Evolutionary conservation across 1,140 invertebrate species (phyloP).

Genomic region (Tyrophagus putrescentiae): DNA sequence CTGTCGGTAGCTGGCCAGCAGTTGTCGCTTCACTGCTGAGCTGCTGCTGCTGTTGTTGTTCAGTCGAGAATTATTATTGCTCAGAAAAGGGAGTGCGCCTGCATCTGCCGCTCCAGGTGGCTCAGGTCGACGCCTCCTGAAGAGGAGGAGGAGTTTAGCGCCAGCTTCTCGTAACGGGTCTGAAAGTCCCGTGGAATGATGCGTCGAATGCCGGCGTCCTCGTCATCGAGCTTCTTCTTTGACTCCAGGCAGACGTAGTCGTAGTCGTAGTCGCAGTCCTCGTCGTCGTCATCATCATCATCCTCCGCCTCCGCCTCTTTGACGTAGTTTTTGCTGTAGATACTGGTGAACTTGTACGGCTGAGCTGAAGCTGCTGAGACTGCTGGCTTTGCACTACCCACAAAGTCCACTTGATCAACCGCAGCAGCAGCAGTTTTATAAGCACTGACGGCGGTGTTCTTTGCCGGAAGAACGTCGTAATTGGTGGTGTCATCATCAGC

Average conservation of each 20-base stretch:
- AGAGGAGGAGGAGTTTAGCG: background rate
- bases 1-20: background rate
- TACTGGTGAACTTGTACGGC: too few relatives aligned
- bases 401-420: too few relatives aligned
- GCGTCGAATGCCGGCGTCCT: background rate
- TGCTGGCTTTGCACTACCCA: too few relatives aligned
- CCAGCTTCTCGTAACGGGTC: background rate
- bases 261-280: constrained; percentile 12
- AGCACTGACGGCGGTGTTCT: too few relatives aligned
- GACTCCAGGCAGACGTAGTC: constrained; percentile 14
- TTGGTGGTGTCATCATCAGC: too few relatives aligned
- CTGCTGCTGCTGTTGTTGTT: background rate
- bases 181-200: background rate
- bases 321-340: too few relatives aligned
- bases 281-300: constrained; percentile 6
- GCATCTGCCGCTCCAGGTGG: background rate
- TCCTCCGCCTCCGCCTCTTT: too few relatives aligned
- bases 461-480: too few relatives aligned
- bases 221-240: constrained; percentile 7
- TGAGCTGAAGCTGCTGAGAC: too few relatives aligned
- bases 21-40: too few relatives aligned
- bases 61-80: background rate
- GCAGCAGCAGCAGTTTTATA: too few relatives aligned
- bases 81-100: background rate
- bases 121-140: background rate